Conservation (phyloP, 2,888 invertebrate species). For the Tipula unca region DNA sequence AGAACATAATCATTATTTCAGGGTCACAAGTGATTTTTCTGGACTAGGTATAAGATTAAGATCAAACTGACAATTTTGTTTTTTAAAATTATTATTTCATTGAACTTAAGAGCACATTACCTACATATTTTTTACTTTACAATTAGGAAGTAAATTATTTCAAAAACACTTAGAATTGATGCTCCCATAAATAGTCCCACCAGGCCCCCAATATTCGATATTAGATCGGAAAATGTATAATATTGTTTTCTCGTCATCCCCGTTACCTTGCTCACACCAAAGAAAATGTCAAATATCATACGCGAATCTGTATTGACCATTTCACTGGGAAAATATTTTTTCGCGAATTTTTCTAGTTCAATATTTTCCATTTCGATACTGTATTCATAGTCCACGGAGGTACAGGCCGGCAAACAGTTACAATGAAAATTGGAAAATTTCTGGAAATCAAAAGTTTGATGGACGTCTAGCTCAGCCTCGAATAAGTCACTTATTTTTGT, state of each 20-base stretch:
- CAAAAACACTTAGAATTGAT: neutral
- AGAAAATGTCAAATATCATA: neutral
- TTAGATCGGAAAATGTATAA: neutral
- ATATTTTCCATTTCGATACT: neutral
- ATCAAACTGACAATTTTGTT: no score
- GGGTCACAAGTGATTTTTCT: no score
- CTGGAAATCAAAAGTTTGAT: no score
- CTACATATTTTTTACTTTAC: no score
- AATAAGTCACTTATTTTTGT: neutral
- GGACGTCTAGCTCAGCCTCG: neutral
- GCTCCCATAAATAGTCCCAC: neutral
- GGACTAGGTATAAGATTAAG: no score
- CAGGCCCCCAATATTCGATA: neutral
- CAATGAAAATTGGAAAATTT: neutral
- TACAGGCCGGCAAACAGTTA: neutral
- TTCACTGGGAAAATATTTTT: neutral
- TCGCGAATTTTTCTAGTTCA: neutral
- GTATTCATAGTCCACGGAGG: neutral
- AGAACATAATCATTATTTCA: no score
- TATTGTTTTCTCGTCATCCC: neutral
- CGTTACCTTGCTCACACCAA: neutral
- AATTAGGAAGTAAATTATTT: neutral
- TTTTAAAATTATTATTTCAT: no score
- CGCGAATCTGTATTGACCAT: no score
- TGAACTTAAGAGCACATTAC: no score